phyloP scores from a whole-genome alignment of 1,140 invertebrate genomes.

The Nasonia longicornis region DNA sequence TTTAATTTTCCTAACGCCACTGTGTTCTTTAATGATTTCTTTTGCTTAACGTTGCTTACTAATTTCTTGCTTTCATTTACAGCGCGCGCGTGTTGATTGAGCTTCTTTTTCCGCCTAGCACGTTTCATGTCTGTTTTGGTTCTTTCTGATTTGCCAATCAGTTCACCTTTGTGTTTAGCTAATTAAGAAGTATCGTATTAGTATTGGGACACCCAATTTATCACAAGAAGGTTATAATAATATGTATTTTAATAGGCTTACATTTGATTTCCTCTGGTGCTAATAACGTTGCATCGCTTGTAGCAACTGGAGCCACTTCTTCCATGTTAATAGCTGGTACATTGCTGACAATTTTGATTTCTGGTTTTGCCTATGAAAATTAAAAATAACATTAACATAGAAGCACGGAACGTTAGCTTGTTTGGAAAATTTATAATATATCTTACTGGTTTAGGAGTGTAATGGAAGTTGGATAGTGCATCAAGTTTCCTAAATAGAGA shows the following conservation, averaged over 20 bases:
- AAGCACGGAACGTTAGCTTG: neutral
- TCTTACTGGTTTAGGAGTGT: conserved; percentile 85
- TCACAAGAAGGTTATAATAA: neutral
- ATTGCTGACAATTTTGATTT: conserved; percentile 92
- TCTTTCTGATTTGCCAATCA: conserved; percentile 85
- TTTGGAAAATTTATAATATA: conserved; percentile 31
- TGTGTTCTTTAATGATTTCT: conserved; percentile 59
- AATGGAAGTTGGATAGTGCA: conserved; percentile 94
- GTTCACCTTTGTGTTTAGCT: conserved; percentile 82
- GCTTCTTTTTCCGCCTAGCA: conserved; percentile 89
- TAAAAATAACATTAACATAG: conserved; percentile 20
- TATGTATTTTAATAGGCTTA: conserved; percentile 55
- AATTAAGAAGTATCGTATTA: conserved; percentile 28
- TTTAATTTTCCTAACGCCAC: conserved; percentile 73
- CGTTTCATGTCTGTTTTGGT: conserved; percentile 90
- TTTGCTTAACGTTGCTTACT: conserved; percentile 65
- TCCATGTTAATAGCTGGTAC: conserved; percentile 93
- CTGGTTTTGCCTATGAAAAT: conserved; percentile 77
- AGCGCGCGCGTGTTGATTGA: conserved; percentile 73
- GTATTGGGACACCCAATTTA: conserved; percentile 12
- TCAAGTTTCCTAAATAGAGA: conserved; percentile 89
- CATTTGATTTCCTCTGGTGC: conserved; percentile 95
- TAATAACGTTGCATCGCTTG: conserved; percentile 86
- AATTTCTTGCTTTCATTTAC: conserved; percentile 66
- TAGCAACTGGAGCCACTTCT: conserved; percentile 91